phyloP scores from a whole-genome alignment of 2,797 vertebrate species.

The Muscicapa striata region DNA sequence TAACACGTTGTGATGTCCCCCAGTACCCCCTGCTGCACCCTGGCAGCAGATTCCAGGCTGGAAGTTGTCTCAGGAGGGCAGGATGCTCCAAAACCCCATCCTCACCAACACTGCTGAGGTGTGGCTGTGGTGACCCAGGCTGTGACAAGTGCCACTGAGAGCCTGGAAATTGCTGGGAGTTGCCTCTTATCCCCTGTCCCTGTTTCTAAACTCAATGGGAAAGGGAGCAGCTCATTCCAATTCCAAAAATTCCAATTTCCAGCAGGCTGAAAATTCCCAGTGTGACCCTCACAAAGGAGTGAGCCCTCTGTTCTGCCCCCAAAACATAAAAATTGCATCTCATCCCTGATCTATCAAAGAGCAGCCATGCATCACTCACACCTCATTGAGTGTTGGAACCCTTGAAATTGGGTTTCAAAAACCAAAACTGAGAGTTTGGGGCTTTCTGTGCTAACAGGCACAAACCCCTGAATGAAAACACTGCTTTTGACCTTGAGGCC shows the following conservation, averaged over 20 bases:
- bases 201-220: not conserved
- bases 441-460: too few species aligned
- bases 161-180: not conserved
- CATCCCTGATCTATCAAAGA: not conserved
- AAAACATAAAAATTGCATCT: not conserved
- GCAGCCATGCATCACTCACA: not conserved
- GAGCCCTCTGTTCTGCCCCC: not conserved
- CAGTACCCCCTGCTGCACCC: not conserved
- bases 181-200: not conserved
- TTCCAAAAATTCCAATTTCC: too few species aligned
- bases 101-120: not conserved
- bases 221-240: not conserved
- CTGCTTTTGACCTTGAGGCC: too few species aligned
- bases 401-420: too few species aligned
- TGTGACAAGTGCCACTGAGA: not conserved
- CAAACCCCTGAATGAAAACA: too few species aligned
- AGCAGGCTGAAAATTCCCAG: not conserved
- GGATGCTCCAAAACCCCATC: accelerated
- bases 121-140: not conserved
- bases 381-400: not conserved
- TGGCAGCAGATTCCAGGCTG: not conserved
- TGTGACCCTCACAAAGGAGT: not conserved
- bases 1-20: accelerated
- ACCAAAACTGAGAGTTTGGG: too few species aligned
- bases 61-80: not conserved